These are phyloP conservation scores for Chloebia gouldiae DNA, from an alignment of 2,113 vertebrate genomes.

Conservation along the genomic window DNA sequence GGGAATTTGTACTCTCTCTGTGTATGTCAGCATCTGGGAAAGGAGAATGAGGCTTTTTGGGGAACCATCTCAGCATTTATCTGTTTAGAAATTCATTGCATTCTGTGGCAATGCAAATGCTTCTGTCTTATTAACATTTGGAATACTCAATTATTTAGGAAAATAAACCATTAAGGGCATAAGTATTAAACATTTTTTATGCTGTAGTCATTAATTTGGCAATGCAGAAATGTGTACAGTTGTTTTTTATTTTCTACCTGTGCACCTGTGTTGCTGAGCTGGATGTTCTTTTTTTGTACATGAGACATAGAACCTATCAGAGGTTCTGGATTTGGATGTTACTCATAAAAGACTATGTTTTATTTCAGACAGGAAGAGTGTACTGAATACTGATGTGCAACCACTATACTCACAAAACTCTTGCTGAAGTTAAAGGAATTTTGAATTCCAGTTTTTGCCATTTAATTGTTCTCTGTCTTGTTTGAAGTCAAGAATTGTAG, in stretches of 20 bases:
- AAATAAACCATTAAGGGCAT: neutral
- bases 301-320: neutral
- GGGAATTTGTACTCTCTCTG: neutral
- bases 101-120: neutral
- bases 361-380: neutral
- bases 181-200: neutral
- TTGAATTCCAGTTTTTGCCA: neutral
- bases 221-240: neutral
- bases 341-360: neutral
- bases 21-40: neutral
- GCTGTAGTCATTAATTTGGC: neutral
- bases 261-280: neutral
- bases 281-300: neutral
- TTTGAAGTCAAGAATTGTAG: neutral
- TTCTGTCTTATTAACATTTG: neutral
- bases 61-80: neutral
- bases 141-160: neutral
- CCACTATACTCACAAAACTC: fast-evolving
- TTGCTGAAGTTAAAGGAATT: neutral
- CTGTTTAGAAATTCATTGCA: neutral
- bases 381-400: neutral
- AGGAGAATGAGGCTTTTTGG: neutral
- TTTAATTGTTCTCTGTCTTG: neutral
- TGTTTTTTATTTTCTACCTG: neutral
- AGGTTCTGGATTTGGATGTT: neutral